A percentile compares a stretch with the other conserved stretches of the same genome.
Conservation (phyloP, 1,140 invertebrate species). For the Aphis gossypii region DNA sequence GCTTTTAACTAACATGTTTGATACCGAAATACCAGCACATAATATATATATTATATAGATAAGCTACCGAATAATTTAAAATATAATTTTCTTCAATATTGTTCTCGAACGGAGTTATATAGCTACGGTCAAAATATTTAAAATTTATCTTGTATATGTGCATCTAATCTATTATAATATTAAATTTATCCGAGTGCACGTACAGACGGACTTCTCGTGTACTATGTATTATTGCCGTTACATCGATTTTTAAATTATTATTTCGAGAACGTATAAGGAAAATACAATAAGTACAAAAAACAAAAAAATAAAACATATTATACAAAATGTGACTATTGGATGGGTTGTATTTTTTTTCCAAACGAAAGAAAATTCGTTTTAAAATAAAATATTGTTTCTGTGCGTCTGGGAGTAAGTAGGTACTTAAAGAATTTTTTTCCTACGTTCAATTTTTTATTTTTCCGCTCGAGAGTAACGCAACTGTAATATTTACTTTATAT, state of each 20-base stretch:
- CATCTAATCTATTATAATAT: neutral
- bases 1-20: neutral
- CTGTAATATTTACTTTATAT: neutral
- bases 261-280: neutral
- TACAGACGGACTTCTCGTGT: neutral
- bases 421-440: neutral
- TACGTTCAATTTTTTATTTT: neutral
- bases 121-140: neutral
- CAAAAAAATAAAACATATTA: neutral
- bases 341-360: neutral
- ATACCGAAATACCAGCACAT: neutral
- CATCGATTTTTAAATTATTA: neutral
- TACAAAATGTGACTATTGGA: neutral
- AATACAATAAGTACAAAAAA: neutral
- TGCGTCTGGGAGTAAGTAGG: neutral
- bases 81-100: conserved; percentile 14
- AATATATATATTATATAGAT: neutral
- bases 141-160: neutral
- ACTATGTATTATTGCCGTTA: neutral
- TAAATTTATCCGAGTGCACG: neutral
- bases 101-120: neutral
- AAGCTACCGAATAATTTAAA: neutral
- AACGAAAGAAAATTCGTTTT: neutral
- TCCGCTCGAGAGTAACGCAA: neutral
- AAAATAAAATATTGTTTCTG: neutral